phyloP scores from a whole-genome alignment of 2,797 vertebrate species.

The Synaphobranchus kaupii region DNA sequence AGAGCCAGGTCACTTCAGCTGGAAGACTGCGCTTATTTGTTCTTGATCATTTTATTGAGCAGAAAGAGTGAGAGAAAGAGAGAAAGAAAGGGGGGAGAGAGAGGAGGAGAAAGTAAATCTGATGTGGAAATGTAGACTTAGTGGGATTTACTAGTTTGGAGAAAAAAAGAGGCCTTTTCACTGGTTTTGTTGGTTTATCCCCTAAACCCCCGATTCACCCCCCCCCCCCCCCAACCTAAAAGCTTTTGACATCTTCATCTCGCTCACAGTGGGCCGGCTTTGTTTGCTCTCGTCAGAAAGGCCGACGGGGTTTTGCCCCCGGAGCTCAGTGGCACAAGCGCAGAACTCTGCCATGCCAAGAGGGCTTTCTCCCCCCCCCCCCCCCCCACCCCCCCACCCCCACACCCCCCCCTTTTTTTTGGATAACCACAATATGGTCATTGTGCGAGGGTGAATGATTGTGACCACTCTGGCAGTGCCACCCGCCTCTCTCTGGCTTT shows the following conservation, averaged over 20 bases:
- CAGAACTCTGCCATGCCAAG: slow-evolving; percentile 89
- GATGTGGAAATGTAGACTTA: slow-evolving; percentile 83
- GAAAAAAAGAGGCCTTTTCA: slow-evolving; percentile 69
- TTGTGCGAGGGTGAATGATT: slow-evolving; percentile 98
- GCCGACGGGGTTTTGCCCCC: slow-evolving; percentile 91
- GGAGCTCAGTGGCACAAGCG: slow-evolving; percentile 94
- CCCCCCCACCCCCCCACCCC: slow-evolving; percentile 53
- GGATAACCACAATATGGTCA: slow-evolving; percentile 97
- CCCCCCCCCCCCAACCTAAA: slow-evolving; percentile 63
- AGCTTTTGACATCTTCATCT: slow-evolving; percentile 99
- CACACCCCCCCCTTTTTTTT: slow-evolving; percentile 79
- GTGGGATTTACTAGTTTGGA: slow-evolving; percentile 76
- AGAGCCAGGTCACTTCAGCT: slow-evolving; percentile 42
- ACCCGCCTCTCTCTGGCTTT: slow-evolving; percentile 90
- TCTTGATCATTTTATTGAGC: slow-evolving; percentile 59
- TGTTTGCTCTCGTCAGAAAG: slow-evolving; percentile 99
- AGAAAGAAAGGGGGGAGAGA: slow-evolving; percentile 20
- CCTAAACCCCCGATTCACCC: slow-evolving; percentile 42
- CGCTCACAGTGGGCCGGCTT: slow-evolving; percentile 91
- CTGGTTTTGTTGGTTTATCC: slow-evolving; percentile 84
- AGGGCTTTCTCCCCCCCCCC: slow-evolving; percentile 55
- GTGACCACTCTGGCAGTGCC: slow-evolving; percentile 96
- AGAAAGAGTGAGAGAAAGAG: slow-evolving; percentile 32
- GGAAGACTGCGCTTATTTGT: slow-evolving; percentile 47
- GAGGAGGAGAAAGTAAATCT: slow-evolving; percentile 70